Evolutionary conservation across 2,797 vertebrate genomes (phyloP).

Genomic region (Enteromius radiatus): DNA sequence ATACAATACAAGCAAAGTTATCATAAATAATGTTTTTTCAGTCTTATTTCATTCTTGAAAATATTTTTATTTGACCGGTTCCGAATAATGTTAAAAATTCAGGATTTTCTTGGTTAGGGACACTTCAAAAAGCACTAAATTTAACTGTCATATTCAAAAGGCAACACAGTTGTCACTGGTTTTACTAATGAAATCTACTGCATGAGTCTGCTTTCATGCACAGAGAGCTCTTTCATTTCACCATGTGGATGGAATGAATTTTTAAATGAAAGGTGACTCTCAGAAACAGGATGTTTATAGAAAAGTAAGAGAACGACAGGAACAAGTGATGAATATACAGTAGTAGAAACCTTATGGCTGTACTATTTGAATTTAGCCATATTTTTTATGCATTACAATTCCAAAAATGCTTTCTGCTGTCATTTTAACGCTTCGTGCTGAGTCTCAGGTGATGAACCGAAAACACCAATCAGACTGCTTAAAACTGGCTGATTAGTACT

Average conservation of each 20-base stretch:
- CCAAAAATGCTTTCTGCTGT: background rate
- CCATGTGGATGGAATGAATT: background rate
- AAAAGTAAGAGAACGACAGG: background rate
- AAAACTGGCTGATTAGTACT: background rate
- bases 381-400: background rate
- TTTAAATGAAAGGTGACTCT: background rate
- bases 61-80: background rate
- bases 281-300: background rate
- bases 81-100: background rate
- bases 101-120: background rate
- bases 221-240: background rate
- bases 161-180: background rate
- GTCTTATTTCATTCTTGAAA: background rate
- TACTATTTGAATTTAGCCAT: background rate
- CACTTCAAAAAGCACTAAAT: background rate
- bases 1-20: background rate
- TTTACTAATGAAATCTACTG: slow-evolving; percentile 18
- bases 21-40: background rate
- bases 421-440: background rate
- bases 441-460: background rate
- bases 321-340: background rate
- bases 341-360: background rate
- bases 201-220: slow-evolving; percentile 2
- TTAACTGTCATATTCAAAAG: background rate
- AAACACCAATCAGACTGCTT: background rate